These are phyloP conservation scores for Crotalus horridus DNA, from an alignment of 2,113 vertebrate genomes.

Conservation along the genomic window DNA sequence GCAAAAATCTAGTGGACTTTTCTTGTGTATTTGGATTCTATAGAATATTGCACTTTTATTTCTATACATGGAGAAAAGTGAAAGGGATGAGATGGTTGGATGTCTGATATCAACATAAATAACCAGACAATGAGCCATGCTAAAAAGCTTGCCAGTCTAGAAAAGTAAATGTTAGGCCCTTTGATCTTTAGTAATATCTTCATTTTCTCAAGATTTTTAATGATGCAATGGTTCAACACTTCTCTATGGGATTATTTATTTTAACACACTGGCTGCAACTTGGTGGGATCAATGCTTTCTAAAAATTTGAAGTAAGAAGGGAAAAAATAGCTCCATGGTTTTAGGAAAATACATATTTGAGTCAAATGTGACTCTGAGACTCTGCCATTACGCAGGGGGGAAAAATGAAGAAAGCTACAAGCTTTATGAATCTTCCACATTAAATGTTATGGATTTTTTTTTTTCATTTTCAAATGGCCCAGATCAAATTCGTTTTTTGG, in stretches of 20 bases:
- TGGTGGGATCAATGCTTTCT: background rate
- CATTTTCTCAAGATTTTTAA: background rate
- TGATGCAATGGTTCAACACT: background rate
- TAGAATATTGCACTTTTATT: background rate
- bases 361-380: background rate
- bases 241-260: background rate
- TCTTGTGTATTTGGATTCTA: background rate
- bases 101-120: background rate
- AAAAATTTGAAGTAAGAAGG: background rate
- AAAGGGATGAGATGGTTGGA: background rate
- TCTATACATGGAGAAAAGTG: background rate
- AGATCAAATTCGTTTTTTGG: background rate
- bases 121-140: background rate
- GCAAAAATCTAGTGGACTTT: background rate
- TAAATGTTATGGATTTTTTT: background rate
- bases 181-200: background rate
- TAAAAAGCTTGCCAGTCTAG: background rate
- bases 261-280: background rate
- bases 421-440: background rate
- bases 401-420: background rate
- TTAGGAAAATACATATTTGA: background rate
- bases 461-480: background rate
- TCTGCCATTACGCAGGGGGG: background rate
- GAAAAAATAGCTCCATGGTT: background rate
- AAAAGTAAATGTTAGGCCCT: background rate